phyloP scores from a whole-genome alignment of 2,797 vertebrate species.

The Mionectes olivaceus region DNA sequence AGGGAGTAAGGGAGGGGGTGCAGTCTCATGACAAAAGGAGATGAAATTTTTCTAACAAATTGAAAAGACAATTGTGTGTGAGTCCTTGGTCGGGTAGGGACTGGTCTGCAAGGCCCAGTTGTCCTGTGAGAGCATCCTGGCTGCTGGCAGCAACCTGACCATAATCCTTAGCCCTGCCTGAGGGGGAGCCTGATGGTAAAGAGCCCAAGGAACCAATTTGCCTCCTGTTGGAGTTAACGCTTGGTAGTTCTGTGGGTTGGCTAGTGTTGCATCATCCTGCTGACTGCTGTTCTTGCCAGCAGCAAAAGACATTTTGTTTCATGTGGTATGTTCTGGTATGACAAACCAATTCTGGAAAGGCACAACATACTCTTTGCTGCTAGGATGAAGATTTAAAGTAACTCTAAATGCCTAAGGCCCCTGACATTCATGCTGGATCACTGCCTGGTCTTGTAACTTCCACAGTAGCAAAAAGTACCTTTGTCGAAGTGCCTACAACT shows the following conservation, averaged over 20 bases:
- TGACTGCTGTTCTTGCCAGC: not conserved
- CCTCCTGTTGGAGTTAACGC: not conserved
- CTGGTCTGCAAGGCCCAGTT: not conserved
- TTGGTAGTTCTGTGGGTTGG: not conserved
- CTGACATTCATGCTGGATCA: not conserved
- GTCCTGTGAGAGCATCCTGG: not conserved
- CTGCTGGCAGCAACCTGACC: not conserved
- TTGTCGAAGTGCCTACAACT: not conserved
- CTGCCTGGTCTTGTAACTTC: not conserved
- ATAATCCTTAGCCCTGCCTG: not conserved
- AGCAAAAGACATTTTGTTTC: not conserved
- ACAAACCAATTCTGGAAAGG: not conserved
- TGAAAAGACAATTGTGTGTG: not conserved
- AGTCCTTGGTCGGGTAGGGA: not conserved
- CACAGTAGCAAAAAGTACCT: not conserved
- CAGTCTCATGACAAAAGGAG: accelerated
- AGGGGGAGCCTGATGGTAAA: not conserved
- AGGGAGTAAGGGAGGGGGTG: not conserved
- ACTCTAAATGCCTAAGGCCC: not conserved
- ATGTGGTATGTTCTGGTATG: accelerated
- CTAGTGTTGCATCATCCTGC: not conserved
- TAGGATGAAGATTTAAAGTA: not conserved
- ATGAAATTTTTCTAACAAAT: not conserved
- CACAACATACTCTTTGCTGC: accelerated
- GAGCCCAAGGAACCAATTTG: not conserved